Base-by-base conservation (phyloP, 2,888 invertebrate species). In the Luperina testacea region DNA sequence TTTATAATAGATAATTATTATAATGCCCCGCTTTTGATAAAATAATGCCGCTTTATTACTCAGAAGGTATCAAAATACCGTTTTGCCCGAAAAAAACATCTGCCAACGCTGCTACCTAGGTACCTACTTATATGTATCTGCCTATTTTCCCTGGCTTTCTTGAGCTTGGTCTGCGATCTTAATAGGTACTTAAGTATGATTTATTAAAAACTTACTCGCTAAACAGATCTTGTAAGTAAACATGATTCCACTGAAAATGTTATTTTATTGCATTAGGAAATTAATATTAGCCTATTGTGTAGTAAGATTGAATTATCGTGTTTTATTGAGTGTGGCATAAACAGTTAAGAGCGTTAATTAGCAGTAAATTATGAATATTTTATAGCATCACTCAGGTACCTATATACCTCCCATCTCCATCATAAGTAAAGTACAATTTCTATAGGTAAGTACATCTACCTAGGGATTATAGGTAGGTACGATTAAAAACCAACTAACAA, bases 301-400 rank as follows among this genome's bases (percentile, higher is more conserved):
- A 27, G 38, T 27, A 61, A 53, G 11, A 53, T 38, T 9, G 13
- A 78, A 74, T 84, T 82, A 86, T 20, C 38, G 70, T 73, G 72
- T 81, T 92, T 91, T 87, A 92, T 90, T 78, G 78, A n/a, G 74
- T 89, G 90, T 90, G 84, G 83, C 87, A 88, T 87, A 45, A 79
- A 70, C 32, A 24, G 38, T 17, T 24, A 32, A n/a, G 51, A 11
- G 42, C 11, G 15, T 27, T 79, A 59, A 75, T 67, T 65, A 42
- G 48, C 57, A 65, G 48, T 75, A 48, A 70, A 72, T 17, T 20
- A 42, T 2, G 4, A 24, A 38, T 51, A 51, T 75, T 63, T 72
- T 24, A 57, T 57, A 27, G 17, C 64, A 73, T 17, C 48, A 75
- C 59, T 0, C 42, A 27, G 8, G n/a, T 73, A 71, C 1, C 15